phyloP scores from a whole-genome alignment of 2,888 invertebrate species.

The Andrena haemorrhoa region DNA sequence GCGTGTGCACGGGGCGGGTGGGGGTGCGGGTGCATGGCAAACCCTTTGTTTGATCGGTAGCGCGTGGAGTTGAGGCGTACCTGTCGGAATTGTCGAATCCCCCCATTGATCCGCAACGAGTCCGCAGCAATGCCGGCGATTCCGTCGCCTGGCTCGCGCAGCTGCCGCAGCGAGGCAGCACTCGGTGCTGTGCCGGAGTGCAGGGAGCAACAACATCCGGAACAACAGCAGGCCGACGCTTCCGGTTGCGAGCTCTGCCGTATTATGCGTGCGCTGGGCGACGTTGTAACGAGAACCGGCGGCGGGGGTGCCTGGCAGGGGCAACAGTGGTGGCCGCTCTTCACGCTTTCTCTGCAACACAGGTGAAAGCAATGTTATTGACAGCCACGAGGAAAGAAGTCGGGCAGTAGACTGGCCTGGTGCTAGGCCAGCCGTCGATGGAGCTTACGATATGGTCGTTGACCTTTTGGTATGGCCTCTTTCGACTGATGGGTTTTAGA shows the following conservation, averaged over 20 bases:
- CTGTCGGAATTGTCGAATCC: slow-evolving; percentile 98
- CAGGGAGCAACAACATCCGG: slow-evolving; percentile 83
- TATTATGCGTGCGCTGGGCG: slow-evolving; percentile 91
- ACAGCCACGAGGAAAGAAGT: not conserved
- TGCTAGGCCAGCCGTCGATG: not conserved
- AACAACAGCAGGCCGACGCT: slow-evolving; percentile 86
- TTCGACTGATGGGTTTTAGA: no score
- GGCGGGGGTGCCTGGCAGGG: slow-evolving; percentile 90
- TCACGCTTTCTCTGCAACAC: slow-evolving; percentile 81
- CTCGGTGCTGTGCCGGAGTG: slow-evolving; percentile 90
- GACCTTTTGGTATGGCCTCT: not conserved
- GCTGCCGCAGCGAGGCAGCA: slow-evolving; percentile 92
- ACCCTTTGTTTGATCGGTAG: slow-evolving; percentile 33
- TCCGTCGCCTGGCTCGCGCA: slow-evolving; percentile 93
- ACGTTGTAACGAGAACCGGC: slow-evolving; percentile 90
- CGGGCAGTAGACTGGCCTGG: not conserved
- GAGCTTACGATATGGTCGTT: not conserved
- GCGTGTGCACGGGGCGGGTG: slow-evolving; percentile 1
- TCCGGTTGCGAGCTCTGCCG: slow-evolving; percentile 95
- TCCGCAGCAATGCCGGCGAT: slow-evolving; percentile 98
- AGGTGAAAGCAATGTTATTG: slow-evolving; percentile 13
- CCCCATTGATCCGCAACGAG: slow-evolving; percentile 97
- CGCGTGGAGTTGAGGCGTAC: slow-evolving; percentile 86
- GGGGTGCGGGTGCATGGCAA: slow-evolving; percentile 17
- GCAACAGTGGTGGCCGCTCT: slow-evolving; percentile 85